phyloP scores from a whole-genome alignment of 1,140 invertebrate genomes.

The Bursaphelenchus mucronatus region DNA sequence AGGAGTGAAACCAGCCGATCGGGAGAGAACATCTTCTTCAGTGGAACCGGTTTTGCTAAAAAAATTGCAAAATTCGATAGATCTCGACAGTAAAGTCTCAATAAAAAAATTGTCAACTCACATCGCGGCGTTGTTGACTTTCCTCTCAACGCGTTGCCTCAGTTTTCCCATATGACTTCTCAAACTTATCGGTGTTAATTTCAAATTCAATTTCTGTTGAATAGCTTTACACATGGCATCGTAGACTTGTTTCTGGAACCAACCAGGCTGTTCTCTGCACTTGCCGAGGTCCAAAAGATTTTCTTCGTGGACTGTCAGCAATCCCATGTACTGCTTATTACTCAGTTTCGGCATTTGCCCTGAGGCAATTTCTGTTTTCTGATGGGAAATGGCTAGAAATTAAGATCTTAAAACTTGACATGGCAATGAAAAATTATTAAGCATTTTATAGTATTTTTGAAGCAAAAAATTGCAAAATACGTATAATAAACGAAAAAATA shows the following conservation, averaged over 20 bases:
- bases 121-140: constrained; percentile 16
- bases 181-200: constrained; percentile 5
- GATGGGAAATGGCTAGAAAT: no score
- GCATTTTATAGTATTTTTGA: no score
- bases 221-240: constrained; percentile 19
- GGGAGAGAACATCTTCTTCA: constrained; percentile 14
- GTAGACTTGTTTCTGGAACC: constrained; percentile 13
- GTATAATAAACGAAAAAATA: no score
- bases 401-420: no score
- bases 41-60: constrained; percentile 18
- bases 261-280: neutral
- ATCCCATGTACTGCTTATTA: constrained; percentile 14
- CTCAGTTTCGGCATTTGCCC: constrained; percentile 14
- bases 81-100: neutral
- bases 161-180: constrained; percentile 6
- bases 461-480: no score
- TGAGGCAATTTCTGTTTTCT: neutral
- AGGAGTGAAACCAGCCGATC: constrained; percentile 15
- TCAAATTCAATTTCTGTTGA: constrained; percentile 10
- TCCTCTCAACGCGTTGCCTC: constrained; percentile 17
- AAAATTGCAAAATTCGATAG: neutral
- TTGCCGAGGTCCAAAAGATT: constrained; percentile 6
- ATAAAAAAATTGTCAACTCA: neutral
- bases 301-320: constrained; percentile 20
- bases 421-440: no score